These are phyloP conservation scores for Gallinago solitaria DNA, from an alignment of 2,797 vertebrate genomes.

Conservation along the genomic window DNA sequence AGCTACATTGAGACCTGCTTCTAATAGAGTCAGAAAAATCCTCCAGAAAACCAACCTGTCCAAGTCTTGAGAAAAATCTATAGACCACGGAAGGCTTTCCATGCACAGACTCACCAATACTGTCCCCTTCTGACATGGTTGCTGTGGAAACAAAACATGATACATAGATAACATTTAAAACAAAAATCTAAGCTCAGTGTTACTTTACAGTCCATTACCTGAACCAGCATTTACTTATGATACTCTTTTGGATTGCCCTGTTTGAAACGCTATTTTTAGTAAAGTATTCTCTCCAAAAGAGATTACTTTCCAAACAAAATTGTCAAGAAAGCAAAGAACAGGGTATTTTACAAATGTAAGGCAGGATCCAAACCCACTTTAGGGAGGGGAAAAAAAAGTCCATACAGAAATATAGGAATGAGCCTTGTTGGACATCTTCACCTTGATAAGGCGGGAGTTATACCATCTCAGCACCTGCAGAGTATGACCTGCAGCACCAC, in stretches of 20 bases:
- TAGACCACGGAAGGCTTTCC: conserved; percentile 91
- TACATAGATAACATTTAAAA: neutral
- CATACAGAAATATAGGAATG: neutral
- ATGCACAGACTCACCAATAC: conserved; percentile 93
- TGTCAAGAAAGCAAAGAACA: neutral
- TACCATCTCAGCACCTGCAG: neutral
- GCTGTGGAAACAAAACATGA: conserved; percentile 57
- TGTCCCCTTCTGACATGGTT: conserved; percentile 98
- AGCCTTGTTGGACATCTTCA: neutral
- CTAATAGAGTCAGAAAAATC: neutral
- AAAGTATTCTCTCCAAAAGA: neutral
- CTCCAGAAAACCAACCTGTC: conserved; percentile 85
- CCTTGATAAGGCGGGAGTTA: neutral
- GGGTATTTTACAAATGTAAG: neutral
- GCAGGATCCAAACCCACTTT: neutral
- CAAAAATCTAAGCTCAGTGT: neutral
- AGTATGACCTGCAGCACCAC: neutral
- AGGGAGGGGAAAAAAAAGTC: neutral
- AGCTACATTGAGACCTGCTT: neutral
- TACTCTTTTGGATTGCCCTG: neutral
- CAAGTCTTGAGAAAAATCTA: conserved; percentile 92
- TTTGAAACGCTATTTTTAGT: neutral
- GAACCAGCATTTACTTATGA: neutral
- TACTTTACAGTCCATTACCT: neutral
- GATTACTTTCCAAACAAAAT: neutral